These are phyloP conservation scores for Phytoseiulus persimilis DNA, from an alignment of 2,888 invertebrate genomes.

Conservation along the genomic window DNA sequence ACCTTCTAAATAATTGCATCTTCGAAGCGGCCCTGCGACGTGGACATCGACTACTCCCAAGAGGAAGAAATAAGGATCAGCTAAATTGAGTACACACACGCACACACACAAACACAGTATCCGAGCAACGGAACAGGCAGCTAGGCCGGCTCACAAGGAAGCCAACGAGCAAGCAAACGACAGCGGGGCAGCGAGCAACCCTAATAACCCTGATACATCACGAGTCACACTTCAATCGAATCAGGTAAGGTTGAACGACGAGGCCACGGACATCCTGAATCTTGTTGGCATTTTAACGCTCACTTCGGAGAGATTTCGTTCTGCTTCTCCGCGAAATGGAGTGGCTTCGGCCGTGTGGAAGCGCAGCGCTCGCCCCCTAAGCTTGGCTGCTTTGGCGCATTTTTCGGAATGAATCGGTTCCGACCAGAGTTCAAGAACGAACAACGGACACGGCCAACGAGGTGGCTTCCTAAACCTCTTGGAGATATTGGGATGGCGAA, in stretches of 20 bases:
- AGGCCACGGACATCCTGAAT: background rate
- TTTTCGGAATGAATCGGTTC: too few relatives aligned
- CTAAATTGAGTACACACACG: background rate
- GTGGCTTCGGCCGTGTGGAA: too few relatives aligned
- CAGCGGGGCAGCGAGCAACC: background rate
- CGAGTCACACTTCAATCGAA: background rate
- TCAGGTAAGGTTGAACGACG: background rate
- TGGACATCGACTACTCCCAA: background rate
- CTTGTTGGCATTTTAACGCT: too few relatives aligned
- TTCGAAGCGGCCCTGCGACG: background rate
- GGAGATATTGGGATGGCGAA: too few relatives aligned
- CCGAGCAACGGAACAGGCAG: background rate
- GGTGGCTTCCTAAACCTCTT: too few relatives aligned
- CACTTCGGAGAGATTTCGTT: too few relatives aligned
- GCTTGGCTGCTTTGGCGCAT: too few relatives aligned
- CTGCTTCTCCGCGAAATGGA: too few relatives aligned
- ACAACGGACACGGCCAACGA: too few relatives aligned
- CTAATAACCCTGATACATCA: background rate
- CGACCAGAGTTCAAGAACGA: too few relatives aligned
- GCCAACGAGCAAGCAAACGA: background rate
- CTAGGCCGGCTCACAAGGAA: background rate
- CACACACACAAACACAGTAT: background rate
- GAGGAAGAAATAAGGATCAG: background rate
- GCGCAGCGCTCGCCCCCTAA: too few relatives aligned
- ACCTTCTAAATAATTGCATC: slow-evolving; percentile 5